A percentile compares a stretch with the other conserved stretches of the same genome.
These are phyloP conservation scores for Xenopus petersii DNA, from an alignment of 2,797 vertebrate genomes.

Conservation along the genomic window DNA sequence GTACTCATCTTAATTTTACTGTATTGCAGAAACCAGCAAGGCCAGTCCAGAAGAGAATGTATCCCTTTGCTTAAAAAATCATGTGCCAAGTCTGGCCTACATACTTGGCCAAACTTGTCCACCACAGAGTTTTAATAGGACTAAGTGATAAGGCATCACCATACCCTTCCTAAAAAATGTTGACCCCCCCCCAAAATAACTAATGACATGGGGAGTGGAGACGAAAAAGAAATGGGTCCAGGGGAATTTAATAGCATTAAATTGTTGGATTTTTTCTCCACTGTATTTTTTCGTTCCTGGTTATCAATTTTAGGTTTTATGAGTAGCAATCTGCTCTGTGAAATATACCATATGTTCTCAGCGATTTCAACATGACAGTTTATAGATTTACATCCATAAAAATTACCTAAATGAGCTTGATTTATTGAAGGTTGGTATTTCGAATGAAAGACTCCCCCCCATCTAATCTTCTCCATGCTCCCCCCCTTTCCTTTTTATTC, in stretches of 20 bases:
- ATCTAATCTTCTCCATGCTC: background rate
- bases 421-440: slow-evolving; percentile 80
- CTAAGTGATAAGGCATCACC: background rate
- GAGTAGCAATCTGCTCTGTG: slow-evolving; percentile 91
- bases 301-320: slow-evolving; percentile 94
- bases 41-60: too few species aligned
- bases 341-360: slow-evolving; percentile 92
- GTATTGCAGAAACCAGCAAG: too few species aligned
- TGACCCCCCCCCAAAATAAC: background rate
- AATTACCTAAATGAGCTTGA: slow-evolving; percentile 88
- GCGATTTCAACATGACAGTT: slow-evolving; percentile 89
- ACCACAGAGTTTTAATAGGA: too few species aligned
- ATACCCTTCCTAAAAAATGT: slow-evolving; percentile 1
- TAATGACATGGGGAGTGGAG: background rate
- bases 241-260: slow-evolving; percentile 32
- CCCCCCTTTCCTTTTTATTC: slow-evolving; percentile 15
- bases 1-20: too few species aligned
- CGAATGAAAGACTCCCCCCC: slow-evolving; percentile 56
- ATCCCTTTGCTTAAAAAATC: too few species aligned
- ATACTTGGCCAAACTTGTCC: too few species aligned
- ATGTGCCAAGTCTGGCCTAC: too few species aligned
- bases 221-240: background rate
- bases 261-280: slow-evolving; percentile 63
- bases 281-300: slow-evolving; percentile 78
- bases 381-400: slow-evolving; percentile 89